Conservation (phyloP, 2,113 vertebrate species). For the Planiliza haematocheilus region DNA sequence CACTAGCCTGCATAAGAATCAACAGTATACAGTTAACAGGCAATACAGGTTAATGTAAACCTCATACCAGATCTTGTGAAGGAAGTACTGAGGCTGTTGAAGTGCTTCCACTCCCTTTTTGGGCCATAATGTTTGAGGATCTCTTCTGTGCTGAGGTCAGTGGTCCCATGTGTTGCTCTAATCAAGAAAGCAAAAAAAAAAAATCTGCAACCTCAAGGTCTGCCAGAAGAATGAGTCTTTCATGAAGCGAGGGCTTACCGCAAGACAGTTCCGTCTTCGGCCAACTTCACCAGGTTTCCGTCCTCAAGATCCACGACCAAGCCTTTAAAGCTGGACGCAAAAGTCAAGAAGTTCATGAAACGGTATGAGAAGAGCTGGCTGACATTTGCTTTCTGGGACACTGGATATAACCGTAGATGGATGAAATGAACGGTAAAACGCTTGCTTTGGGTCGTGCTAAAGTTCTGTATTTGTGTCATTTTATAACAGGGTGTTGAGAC, state of each 20-base stretch:
- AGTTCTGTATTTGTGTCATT: no score
- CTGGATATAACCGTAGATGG: background rate
- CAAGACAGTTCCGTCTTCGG: constrained; percentile 92
- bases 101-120: constrained; percentile 91
- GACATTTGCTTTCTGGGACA: background rate
- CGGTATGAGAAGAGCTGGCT: background rate
- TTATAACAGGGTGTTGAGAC: no score
- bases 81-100: constrained; percentile 86
- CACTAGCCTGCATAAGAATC: no score
- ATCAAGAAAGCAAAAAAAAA: constrained; percentile 27
- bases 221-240: background rate
- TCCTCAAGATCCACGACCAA: constrained; percentile 94
- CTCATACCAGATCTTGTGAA: constrained; percentile 90
- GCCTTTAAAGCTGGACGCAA: constrained; percentile 90
- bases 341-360: background rate
- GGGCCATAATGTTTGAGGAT: constrained; percentile 87
- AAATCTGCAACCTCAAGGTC: background rate
- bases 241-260: constrained; percentile 79
- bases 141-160: constrained; percentile 85
- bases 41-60: background rate
- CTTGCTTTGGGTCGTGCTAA: no score
- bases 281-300: constrained; percentile 93
- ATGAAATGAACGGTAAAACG: background rate
- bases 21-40: no score
- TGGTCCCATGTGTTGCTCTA: constrained; percentile 92